phyloP scores from a whole-genome alignment of 2,797 vertebrate genomes.

The Anguilla megastoma region DNA sequence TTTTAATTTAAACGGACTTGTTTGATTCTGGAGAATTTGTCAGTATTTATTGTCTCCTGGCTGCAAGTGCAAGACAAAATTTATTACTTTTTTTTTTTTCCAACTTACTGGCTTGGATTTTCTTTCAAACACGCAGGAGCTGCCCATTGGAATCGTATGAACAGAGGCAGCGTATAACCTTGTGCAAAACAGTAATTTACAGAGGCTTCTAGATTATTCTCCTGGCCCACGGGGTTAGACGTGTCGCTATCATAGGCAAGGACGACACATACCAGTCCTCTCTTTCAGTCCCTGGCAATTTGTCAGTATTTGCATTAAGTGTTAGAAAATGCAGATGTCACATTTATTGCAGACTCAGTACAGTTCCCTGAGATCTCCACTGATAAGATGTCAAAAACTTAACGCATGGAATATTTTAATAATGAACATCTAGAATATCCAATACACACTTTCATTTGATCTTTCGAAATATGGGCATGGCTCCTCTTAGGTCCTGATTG shows the following conservation, averaged over 20 bases:
- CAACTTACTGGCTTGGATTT: neutral
- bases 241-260: neutral
- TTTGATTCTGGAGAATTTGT: slow-evolving; percentile 14
- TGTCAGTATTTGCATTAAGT: neutral
- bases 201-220: neutral
- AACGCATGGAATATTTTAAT: neutral
- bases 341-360: neutral
- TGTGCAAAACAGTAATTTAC: neutral
- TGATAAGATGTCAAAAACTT: neutral
- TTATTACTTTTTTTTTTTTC: neutral
- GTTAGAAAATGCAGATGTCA: neutral
- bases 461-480: neutral
- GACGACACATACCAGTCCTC: neutral
- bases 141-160: neutral
- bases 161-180: neutral
- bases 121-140: neutral
- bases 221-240: neutral
- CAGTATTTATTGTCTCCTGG: neutral
- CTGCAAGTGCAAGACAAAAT: neutral
- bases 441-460: slow-evolving; percentile 3
- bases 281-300: neutral
- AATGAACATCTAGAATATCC: neutral
- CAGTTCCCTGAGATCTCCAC: neutral
- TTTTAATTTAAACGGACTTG: slow-evolving; percentile 9
- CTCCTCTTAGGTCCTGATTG: neutral